These are phyloP conservation scores for Anguilla pacifica DNA, from an alignment of 2,797 vertebrate species.

Conservation along the genomic window DNA sequence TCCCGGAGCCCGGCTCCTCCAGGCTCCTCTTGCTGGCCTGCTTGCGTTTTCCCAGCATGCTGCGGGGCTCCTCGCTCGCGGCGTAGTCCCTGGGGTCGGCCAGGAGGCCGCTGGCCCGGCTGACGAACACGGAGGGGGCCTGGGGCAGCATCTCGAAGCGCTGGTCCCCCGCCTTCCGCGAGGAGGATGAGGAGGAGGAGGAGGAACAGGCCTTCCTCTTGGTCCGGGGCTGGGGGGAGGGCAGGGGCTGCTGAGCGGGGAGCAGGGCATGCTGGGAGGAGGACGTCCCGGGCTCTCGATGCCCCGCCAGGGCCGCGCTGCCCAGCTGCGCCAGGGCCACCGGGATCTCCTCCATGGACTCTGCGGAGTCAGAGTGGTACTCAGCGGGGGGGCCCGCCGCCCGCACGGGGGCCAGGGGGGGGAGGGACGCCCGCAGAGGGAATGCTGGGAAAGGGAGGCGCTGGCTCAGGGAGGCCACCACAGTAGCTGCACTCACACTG, in stretches of 20 bases:
- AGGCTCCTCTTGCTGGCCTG: conserved; percentile 57
- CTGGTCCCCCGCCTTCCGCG: conserved; percentile 50
- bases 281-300: conserved; percentile 36
- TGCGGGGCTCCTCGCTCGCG: conserved; percentile 37
- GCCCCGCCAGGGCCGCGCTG: conserved; percentile 63
- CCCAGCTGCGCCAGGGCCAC: conserved; percentile 83
- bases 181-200: neutral
- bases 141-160: conserved; percentile 73
- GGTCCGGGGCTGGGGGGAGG: conserved; percentile 63
- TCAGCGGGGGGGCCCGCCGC: conserved; percentile 75
- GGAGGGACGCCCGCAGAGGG: conserved; percentile 64
- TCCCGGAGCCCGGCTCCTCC: conserved; percentile 44
- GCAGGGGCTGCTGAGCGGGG: conserved; percentile 40
- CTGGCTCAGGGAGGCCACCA: conserved; percentile 66
- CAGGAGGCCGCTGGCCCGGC: conserved; percentile 75
- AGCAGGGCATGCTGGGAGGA: conserved; percentile 40
- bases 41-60: conserved; percentile 60
- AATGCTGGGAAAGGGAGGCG: conserved; percentile 70
- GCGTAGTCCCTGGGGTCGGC: conserved; percentile 27
- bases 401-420: conserved; percentile 63
- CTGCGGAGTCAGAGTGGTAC: conserved; percentile 85
- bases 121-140: conserved; percentile 77
- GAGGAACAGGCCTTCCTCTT: conserved; percentile 61
- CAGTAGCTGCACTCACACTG: conserved; percentile 54
- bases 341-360: conserved; percentile 90